Conservation (phyloP, 2,113 vertebrate species). For the Hippocampus guttulatus region DNA sequence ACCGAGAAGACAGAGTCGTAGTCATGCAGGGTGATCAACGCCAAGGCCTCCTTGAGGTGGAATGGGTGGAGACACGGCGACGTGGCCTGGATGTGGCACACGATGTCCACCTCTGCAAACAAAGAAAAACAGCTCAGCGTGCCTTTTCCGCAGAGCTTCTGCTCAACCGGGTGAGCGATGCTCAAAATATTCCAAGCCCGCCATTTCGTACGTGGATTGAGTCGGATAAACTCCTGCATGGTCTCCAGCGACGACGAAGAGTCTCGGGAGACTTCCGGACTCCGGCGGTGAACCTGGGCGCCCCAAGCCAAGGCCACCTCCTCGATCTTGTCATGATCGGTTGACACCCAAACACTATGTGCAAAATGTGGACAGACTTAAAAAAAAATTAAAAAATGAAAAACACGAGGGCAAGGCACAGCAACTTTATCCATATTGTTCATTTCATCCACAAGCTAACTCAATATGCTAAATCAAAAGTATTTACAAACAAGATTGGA, state of each 20-base stretch:
- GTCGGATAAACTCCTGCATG: conserved; percentile 81
- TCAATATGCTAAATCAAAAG: neutral
- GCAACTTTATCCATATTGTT: too few relatives aligned
- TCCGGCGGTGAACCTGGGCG: conserved; percentile 83
- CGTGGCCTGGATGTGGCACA: conserved; percentile 94
- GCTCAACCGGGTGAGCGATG: too few relatives aligned
- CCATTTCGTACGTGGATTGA: conserved; percentile 72
- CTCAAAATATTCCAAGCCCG: too few relatives aligned
- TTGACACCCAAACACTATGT: conserved; percentile 90
- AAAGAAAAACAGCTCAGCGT: conserved; percentile 6
- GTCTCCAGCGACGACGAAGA: conserved; percentile 84
- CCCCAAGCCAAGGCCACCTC: conserved; percentile 80
- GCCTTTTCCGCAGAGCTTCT: too few relatives aligned
- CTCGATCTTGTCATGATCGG: conserved; percentile 88
- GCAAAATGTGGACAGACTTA: neutral
- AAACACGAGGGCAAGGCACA: too few relatives aligned
- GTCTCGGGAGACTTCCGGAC: conserved; percentile 83
- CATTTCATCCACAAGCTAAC: too few relatives aligned
- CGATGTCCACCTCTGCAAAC: conserved; percentile 79
- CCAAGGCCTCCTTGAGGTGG: conserved; percentile 81
- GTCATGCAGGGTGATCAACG: conserved; percentile 64
- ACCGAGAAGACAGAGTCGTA: conserved; percentile 92
- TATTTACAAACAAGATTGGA: neutral
- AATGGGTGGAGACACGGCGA: conserved; percentile 90
- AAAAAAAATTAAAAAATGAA: neutral